Evolutionary conservation across 2,888 invertebrate species (phyloP).

Genomic region (Metalampra italica): DNA sequence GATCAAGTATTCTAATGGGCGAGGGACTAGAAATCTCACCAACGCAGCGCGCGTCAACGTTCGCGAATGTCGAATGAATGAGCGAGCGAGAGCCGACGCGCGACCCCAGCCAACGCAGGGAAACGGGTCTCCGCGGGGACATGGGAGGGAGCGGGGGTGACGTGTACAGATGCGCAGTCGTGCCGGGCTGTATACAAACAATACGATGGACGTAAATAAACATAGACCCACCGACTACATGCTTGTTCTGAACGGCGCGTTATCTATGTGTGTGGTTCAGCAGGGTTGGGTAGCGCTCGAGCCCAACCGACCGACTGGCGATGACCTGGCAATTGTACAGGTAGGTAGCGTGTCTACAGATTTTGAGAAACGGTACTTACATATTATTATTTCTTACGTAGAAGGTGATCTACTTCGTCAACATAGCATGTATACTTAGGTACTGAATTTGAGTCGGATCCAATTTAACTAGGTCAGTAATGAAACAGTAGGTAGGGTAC

Average conservation of each 20-base stretch:
- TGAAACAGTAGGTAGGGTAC: background rate
- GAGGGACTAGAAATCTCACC: conserved; percentile 49
- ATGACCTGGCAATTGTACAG: conserved; percentile 4
- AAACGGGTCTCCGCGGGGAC: conserved; percentile 61
- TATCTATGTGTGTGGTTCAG: conserved; percentile 63
- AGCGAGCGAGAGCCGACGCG: conserved; percentile 66
- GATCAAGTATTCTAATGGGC: conserved; percentile 34
- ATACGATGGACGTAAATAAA: conserved; percentile 79
- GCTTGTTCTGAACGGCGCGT: conserved; percentile 55
- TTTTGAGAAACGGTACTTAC: conserved; percentile 17
- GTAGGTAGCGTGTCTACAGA: conserved; percentile 16
- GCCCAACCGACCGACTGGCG: conserved; percentile 16
- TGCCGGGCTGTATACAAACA: conserved; percentile 78
- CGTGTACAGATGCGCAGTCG: conserved; percentile 75
- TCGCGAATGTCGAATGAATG: conserved; percentile 76
- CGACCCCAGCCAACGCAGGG: conserved; percentile 58
- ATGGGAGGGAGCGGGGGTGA: conserved; percentile 51
- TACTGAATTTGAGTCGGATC: background rate
- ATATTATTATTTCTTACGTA: background rate
- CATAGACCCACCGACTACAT: conserved; percentile 56
- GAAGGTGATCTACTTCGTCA: conserved; percentile 13
- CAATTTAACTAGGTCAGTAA: background rate
- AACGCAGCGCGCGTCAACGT: conserved; percentile 58
- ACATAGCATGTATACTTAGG: no score
- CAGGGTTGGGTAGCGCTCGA: conserved; percentile 28